Percentiles rank a stretch among this genome's conserved stretches.
These are phyloP conservation scores for Pyrochroa serraticornis DNA, from an alignment of 2,888 invertebrate species.

Conservation along the genomic window DNA sequence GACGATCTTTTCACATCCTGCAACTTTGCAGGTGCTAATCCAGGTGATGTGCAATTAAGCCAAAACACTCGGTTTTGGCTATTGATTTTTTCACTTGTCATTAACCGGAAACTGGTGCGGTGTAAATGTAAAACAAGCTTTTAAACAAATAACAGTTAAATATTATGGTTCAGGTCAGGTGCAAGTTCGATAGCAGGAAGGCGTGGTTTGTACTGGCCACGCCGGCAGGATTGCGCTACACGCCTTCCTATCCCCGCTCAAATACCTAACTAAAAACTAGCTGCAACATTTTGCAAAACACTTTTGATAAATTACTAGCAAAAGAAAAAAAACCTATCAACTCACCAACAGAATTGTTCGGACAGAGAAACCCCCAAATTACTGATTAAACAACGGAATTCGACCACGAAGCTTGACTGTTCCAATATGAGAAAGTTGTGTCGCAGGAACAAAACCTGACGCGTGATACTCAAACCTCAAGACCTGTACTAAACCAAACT, in stretches of 20 bases:
- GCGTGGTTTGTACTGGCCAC: slow-evolving; percentile 53
- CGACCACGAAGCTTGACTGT: too few relatives aligned
- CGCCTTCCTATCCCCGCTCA: slow-evolving; percentile 50
- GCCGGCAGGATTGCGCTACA: slow-evolving; percentile 50
- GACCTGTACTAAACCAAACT: too few relatives aligned
- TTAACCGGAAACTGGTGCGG: slow-evolving; percentile 7
- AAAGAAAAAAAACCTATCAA: slow-evolving; percentile 1
- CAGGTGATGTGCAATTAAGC: slow-evolving; percentile 15
- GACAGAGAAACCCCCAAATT: too few relatives aligned
- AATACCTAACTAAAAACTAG: slow-evolving; percentile 48
- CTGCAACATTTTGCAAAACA: slow-evolving; percentile 35
- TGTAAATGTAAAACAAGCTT: slow-evolving; percentile 41
- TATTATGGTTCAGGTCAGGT: slow-evolving; percentile 56
- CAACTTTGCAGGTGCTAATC: slow-evolving; percentile 7
- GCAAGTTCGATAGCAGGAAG: slow-evolving; percentile 54
- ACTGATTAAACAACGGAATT: too few relatives aligned
- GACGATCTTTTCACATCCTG: slow-evolving; percentile 25
- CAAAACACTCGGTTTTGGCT: neutral
- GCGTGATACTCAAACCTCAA: too few relatives aligned
- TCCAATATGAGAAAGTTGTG: too few relatives aligned
- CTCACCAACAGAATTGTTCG: neutral
- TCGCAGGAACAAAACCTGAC: too few relatives aligned
- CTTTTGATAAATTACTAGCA: slow-evolving; percentile 31
- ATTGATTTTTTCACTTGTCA: slow-evolving; percentile 12
- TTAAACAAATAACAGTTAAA: slow-evolving; percentile 48